These are phyloP conservation scores for Pseudomyrmex cubaensis DNA, from an alignment of 1,140 invertebrate genomes.

Conservation along the genomic window DNA sequence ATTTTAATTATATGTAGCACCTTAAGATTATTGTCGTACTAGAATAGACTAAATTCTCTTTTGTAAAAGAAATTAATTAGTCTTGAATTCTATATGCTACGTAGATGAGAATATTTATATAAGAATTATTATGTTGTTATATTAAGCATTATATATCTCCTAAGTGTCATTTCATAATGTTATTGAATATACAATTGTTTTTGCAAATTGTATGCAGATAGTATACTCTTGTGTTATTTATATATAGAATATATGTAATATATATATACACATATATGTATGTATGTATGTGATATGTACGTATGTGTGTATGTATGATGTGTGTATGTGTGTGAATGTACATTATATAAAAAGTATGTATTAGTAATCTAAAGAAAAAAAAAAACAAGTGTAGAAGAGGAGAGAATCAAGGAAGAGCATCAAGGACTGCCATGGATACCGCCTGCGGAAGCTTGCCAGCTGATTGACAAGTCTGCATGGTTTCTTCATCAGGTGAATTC, in stretches of 20 bases:
- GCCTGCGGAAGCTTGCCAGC: conserved; percentile 74
- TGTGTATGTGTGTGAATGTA: conserved; percentile 12
- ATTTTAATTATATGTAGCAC: conserved; percentile 27
- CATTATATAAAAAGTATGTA: conserved; percentile 65
- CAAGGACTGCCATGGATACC: conserved; percentile 70
- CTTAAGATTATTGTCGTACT: neutral
- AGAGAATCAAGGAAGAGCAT: conserved; percentile 69
- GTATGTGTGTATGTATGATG: conserved; percentile 44
- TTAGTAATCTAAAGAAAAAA: conserved; percentile 64
- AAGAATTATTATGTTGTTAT: conserved; percentile 25
- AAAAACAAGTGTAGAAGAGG: conserved; percentile 75
- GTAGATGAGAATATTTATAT: conserved; percentile 12
- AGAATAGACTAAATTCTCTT: neutral
- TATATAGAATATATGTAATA: neutral
- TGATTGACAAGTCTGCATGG: conserved; percentile 79
- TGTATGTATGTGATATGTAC: conserved; percentile 53
- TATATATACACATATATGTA: neutral
- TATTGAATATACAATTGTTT: conserved; percentile 54
- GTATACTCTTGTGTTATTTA: neutral
- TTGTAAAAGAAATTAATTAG: no score
- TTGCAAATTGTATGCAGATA: conserved; percentile 63
- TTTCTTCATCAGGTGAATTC: conserved; percentile 85
- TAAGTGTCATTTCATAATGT: conserved; percentile 47
- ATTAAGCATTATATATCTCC: conserved; percentile 15
- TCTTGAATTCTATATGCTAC: no score